Percentiles rank a stretch among this genome's conserved stretches.
Evolutionary conservation across 2,888 invertebrate genomes (phyloP).

Genomic region (Lycia hirtaria): DNA sequence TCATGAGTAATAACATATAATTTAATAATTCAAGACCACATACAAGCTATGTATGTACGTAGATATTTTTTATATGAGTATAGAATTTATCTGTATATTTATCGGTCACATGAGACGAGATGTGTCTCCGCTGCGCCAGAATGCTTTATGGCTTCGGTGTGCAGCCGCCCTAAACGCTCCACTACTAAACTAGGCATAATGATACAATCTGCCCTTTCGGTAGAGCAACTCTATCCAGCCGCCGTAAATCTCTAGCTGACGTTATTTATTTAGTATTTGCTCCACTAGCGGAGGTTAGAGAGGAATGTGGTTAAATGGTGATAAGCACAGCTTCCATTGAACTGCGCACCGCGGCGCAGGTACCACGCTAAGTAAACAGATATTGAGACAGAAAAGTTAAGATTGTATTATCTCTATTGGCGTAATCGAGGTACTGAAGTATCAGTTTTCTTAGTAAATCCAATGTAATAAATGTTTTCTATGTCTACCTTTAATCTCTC

Average conservation of each 20-base stretch:
- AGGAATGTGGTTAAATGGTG: constrained; percentile 39
- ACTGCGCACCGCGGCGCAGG: constrained; percentile 17
- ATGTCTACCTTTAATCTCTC: no score
- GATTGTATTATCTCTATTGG: constrained; percentile 11
- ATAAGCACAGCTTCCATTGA: constrained; percentile 25
- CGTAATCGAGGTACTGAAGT: neutral
- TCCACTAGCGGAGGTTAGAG: constrained; percentile 24
- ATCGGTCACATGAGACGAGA: no score
- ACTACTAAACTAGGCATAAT: constrained; percentile 23
- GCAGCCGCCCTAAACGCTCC: neutral
- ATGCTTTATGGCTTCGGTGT: neutral
- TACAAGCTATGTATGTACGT: no score
- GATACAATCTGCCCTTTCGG: constrained; percentile 43
- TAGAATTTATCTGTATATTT: no score
- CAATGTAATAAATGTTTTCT: neutral
- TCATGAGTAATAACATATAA: no score
- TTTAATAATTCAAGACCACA: no score
- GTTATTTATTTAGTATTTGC: constrained; percentile 40
- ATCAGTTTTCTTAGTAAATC: no score
- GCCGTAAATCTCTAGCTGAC: constrained; percentile 34
- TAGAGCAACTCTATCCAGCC: constrained; percentile 39
- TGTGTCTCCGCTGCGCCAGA: no score
- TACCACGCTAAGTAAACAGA: constrained; percentile 12
- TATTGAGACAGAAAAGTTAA: neutral
- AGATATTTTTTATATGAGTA: no score